Base-by-base conservation (phyloP, 2,113 vertebrate genomes). In the Brachyhypopomus occidentalis region DNA sequence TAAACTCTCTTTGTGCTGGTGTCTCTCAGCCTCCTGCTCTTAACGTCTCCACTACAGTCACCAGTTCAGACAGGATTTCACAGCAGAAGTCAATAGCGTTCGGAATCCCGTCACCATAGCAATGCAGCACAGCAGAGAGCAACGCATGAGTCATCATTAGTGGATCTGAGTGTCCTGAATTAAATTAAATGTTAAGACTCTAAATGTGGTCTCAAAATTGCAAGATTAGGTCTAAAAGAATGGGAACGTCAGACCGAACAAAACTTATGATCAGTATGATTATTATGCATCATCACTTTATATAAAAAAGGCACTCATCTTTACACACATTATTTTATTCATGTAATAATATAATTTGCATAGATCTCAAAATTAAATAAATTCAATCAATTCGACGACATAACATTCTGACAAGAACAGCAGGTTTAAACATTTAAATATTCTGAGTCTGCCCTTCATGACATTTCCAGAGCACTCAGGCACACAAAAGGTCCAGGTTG, bases 121-220 rank as follows among this genome's bases (percentile, higher is more conserved):
- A 92, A 92, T 90, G 52, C 38, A 84, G 79, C 80, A 86, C 88
- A 86, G 88, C 73, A 84, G 64, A 83, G 87, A 64, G 79, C 80
- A 83, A 87, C 84, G 86, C 75, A 58, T 92, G 92, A 93, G 84
- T 93, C 91, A 93, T 90, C 87, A 88, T 74, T 89, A 80, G 82
- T 87, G 87, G 77, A 88, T 66, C 66, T 69, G 72, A 48, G 48
- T 45, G 3, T 75, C 84, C 82, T 82, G 58, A 67, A 67, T 77
- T 22, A 72, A 71, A 48, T 45, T 22, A 72, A 71, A 48, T 45
- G 6, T 1, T 25, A 7, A 72, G 69, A 62, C 25, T 78, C 34
- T 52, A 58, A 25, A 52, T 25, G 27, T 41, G 64, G 55, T 16
- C 59, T 74, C 20, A 76, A 36, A 75, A 74, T 2, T 11, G 6